These are phyloP conservation scores for Nansenia antarctica DNA, from an alignment of 2,113 vertebrate genomes.

Conservation along the genomic window DNA sequence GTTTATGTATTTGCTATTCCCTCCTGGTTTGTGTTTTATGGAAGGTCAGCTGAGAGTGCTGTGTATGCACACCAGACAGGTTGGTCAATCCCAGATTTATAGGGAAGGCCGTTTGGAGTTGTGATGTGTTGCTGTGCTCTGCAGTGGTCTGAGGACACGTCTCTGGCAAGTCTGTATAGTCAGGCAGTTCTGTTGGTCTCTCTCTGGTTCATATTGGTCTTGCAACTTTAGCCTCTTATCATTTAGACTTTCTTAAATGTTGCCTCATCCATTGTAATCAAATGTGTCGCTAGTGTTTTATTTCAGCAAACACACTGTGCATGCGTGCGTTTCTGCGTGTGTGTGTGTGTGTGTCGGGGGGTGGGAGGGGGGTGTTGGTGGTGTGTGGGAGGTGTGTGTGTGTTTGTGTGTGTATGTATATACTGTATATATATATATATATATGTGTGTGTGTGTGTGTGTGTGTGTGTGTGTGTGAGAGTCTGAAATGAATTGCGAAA, in stretches of 20 bases:
- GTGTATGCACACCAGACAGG: slow-evolving; percentile 30
- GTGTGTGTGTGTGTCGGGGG: too few relatives aligned
- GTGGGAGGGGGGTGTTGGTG: too few relatives aligned
- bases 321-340: too few relatives aligned
- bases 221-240: neutral
- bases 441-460: too few relatives aligned
- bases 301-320: too few relatives aligned
- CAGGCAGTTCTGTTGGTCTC: slow-evolving; percentile 8
- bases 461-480: too few relatives aligned
- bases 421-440: too few relatives aligned
- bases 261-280: slow-evolving; percentile 19
- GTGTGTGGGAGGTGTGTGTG: too few relatives aligned
- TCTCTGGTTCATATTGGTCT: slow-evolving; percentile 3
- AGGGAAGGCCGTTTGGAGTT: neutral
- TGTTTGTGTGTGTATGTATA: too few relatives aligned
- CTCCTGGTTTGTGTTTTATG: slow-evolving; percentile 34
- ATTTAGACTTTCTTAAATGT: slow-evolving; percentile 1
- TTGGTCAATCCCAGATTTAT: slow-evolving; percentile 17
- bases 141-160: slow-evolving; percentile 26
- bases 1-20: slow-evolving; percentile 14
- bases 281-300: too few relatives aligned
- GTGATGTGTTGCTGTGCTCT: neutral
- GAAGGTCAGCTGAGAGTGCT: slow-evolving; percentile 32
- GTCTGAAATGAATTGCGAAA: too few relatives aligned
- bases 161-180: slow-evolving; percentile 26